Evolutionary conservation across 2,113 vertebrate species (phyloP).

Genomic region (Orientallactaga bullata): DNA sequence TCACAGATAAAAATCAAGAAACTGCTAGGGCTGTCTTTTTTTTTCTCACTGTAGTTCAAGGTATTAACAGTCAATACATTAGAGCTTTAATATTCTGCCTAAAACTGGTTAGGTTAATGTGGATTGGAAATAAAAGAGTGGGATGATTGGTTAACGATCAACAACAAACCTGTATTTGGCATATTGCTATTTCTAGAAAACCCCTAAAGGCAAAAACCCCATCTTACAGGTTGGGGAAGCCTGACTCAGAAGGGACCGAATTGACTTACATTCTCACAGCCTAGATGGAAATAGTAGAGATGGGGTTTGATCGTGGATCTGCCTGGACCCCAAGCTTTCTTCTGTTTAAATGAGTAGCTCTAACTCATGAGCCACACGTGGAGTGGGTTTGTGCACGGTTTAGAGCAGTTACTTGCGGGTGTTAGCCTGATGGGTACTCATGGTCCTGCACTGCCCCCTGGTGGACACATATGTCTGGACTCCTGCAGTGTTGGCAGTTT

Average conservation of each 20-base stretch:
- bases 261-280: neutral
- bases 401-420: accelerated
- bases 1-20: conserved; percentile 42
- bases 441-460: conserved; percentile 75
- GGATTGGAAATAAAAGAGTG: neutral
- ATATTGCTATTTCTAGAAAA: neutral
- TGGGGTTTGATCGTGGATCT: neutral
- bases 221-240: neutral
- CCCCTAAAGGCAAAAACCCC: neutral
- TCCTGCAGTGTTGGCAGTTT: neutral
- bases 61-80: conserved; percentile 10
- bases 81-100: neutral
- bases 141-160: neutral
- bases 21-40: conserved; percentile 10
- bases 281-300: neutral
- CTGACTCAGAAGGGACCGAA: neutral
- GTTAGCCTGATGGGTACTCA: neutral
- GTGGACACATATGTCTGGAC: neutral
- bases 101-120: neutral
- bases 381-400: neutral
- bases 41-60: neutral
- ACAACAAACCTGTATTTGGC: neutral
- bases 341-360: neutral
- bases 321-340: neutral
- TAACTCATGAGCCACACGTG: neutral